A percentile compares a stretch with the other conserved stretches of the same genome.
Conservation (phyloP, 2,797 vertebrate genomes). For the Spatula clypeata region DNA sequence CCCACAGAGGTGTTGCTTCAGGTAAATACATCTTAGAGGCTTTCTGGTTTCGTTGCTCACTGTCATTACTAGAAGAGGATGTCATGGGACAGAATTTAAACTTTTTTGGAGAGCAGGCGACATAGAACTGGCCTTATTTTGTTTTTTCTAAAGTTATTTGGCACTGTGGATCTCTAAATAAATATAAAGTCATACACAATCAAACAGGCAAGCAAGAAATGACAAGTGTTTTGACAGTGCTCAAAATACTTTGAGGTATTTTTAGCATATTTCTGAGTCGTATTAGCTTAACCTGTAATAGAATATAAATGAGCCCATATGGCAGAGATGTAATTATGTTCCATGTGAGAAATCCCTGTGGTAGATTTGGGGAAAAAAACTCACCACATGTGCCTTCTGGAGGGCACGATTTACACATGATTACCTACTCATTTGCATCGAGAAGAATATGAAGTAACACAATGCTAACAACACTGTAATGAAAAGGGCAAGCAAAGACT, state of each 20-base stretch:
- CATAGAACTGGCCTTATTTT: constrained; percentile 23
- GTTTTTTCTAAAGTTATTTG: constrained; percentile 52
- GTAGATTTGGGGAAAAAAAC: constrained; percentile 79
- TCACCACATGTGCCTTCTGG: constrained; percentile 83
- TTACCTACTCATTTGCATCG: constrained; percentile 85
- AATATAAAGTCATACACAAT: constrained; percentile 81
- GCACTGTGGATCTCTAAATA: constrained; percentile 72
- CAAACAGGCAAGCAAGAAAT: constrained; percentile 79
- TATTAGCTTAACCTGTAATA: constrained; percentile 91
- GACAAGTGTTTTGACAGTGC: constrained; percentile 84
- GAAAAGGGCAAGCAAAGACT: constrained; percentile 83
- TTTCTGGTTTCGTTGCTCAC: constrained; percentile 67
- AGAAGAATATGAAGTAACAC: constrained; percentile 83
- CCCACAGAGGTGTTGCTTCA: constrained; percentile 47
- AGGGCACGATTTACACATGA: constrained; percentile 87
- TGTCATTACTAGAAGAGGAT: not conserved
- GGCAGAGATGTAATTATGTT: constrained; percentile 88
- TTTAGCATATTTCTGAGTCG: constrained; percentile 85
- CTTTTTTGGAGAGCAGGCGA: constrained; percentile 49
- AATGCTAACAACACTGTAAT: constrained; percentile 83
- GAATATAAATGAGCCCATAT: constrained; percentile 91
- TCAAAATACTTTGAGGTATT: constrained; percentile 86
- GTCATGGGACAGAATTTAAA: constrained; percentile 55
- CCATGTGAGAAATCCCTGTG: constrained; percentile 86
- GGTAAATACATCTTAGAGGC: constrained; percentile 59